Evolutionary conservation across 2,888 invertebrate genomes (phyloP).

Genomic region (Ypsolopha scabrella): DNA sequence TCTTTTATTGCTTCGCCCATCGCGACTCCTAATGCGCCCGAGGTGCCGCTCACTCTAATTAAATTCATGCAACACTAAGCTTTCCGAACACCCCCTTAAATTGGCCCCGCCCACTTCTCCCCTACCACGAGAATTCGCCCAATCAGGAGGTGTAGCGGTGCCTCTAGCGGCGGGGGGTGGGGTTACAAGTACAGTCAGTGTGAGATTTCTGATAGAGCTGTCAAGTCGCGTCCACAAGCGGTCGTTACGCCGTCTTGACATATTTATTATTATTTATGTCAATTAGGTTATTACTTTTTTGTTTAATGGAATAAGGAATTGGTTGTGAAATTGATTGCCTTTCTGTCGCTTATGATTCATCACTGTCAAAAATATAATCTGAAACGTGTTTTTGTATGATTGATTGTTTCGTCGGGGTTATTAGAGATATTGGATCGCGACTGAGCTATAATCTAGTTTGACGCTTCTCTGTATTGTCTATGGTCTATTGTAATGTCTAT

Average conservation of each 20-base stretch:
- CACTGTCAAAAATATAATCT: constrained; percentile 63
- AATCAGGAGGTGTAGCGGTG: constrained; percentile 28
- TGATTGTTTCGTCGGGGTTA: constrained; percentile 60
- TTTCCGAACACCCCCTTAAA: constrained; percentile 34
- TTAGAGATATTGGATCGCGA: constrained; percentile 23
- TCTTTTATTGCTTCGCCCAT: constrained; percentile 71
- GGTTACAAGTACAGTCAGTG: constrained; percentile 29
- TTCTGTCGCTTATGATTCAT: constrained; percentile 67
- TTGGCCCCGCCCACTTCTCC: constrained; percentile 24
- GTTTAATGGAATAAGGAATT: constrained; percentile 69
- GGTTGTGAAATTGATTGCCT: constrained; percentile 68
- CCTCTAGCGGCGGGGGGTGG: constrained; percentile 22
- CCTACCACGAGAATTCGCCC: constrained; percentile 24
- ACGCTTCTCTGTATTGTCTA: constrained; percentile 28
- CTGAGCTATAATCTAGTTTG: constrained; percentile 56
- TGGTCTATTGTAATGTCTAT: constrained; percentile 34
- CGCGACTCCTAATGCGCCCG: constrained; percentile 69
- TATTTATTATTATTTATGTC: constrained; percentile 71
- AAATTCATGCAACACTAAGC: constrained; percentile 70
- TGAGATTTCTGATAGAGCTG: constrained; percentile 65
- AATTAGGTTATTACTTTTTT: constrained; percentile 70
- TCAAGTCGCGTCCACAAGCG: constrained; percentile 60
- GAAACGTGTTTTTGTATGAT: constrained; percentile 66
- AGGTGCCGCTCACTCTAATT: constrained; percentile 69
- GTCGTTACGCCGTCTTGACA: constrained; percentile 66